Conservation (phyloP, 2,797 vertebrate genomes). For the Rhinatrema bivittatum region DNA sequence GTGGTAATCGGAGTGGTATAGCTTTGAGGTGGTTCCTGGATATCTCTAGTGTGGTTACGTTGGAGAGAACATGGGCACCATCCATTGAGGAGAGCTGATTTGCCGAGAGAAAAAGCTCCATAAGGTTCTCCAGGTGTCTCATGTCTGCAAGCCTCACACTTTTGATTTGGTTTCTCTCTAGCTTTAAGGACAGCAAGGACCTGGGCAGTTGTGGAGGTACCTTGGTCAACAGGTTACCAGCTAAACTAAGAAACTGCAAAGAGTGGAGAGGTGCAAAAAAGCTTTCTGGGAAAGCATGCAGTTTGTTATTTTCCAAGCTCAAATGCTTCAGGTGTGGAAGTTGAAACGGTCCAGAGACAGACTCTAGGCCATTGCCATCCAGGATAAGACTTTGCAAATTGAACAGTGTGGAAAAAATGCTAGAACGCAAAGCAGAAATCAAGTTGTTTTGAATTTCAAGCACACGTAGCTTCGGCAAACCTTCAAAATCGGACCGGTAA, state of each 20-base stretch:
- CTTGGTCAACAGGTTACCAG: conserved; percentile 56
- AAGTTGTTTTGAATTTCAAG: conserved; percentile 67
- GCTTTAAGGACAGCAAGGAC: conserved; percentile 55
- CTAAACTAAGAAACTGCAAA: conserved; percentile 59
- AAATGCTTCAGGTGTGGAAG: conserved; percentile 53
- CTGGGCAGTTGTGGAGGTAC: conserved; percentile 59
- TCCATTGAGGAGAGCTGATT: conserved; percentile 61
- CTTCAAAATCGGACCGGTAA: conserved; percentile 52
- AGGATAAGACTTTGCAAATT: conserved; percentile 54
- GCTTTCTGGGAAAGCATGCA: conserved; percentile 40
- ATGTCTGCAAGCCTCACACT: conserved; percentile 47
- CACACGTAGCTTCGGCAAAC: conserved; percentile 51
- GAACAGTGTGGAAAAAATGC: conserved; percentile 40
- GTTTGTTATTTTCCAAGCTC: conserved; percentile 57
- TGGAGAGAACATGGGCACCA: conserved; percentile 53
- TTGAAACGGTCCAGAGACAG: conserved; percentile 36
- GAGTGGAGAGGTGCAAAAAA: conserved; percentile 51
- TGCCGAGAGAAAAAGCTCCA: conserved; percentile 57
- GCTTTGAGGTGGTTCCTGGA: conserved; percentile 59
- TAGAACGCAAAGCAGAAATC: conserved; percentile 36
- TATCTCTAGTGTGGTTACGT: conserved; percentile 57
- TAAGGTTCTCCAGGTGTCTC: conserved; percentile 57
- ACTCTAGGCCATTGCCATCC: conserved; percentile 58
- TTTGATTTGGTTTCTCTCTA: conserved; percentile 66
- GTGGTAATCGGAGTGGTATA: conserved; percentile 50